These are phyloP conservation scores for Grammomys dolichurus DNA, from an alignment of 2,113 vertebrate species.

Conservation along the genomic window DNA sequence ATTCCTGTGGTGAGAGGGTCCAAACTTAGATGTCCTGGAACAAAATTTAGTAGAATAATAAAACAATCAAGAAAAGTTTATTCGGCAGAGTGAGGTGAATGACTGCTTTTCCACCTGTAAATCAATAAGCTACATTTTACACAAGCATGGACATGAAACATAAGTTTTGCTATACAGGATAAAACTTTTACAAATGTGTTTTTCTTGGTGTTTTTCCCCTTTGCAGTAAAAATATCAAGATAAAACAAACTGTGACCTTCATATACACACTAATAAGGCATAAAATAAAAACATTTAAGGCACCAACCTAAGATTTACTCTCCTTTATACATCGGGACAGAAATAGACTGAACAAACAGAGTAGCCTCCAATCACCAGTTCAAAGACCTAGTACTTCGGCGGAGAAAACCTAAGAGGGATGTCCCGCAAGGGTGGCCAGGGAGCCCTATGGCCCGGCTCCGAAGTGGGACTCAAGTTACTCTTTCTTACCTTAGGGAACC, in stretches of 20 bases:
- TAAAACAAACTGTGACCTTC: conserved; percentile 66
- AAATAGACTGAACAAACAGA: conserved; percentile 50
- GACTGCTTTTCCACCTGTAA: neutral
- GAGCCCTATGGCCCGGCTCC: conserved; percentile 30
- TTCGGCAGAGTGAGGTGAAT: neutral
- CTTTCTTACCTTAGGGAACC: conserved; percentile 95
- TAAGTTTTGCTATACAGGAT: conserved; percentile 4
- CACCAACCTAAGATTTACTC: neutral
- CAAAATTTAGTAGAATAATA: conserved; percentile 12
- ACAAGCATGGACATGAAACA: neutral
- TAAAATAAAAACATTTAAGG: conserved; percentile 14
- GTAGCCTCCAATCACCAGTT: neutral
- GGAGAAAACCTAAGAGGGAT: neutral
- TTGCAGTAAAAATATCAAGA: conserved; percentile 62
- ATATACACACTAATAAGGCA: neutral
- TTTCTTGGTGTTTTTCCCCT: conserved; percentile 61
- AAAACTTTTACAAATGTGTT: conserved; percentile 30
- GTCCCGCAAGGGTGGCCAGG: neutral
- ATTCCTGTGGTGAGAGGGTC: neutral
- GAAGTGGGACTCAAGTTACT: neutral
- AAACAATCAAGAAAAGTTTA: conserved; percentile 53
- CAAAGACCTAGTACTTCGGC: neutral
- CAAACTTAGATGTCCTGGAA: neutral
- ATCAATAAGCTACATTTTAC: conserved; percentile 36
- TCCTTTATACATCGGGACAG: neutral